A percentile compares a stretch with the other conserved stretches of the same genome.
Conservation (phyloP, 2,888 invertebrate genomes). For the Merodon equestris region DNA sequence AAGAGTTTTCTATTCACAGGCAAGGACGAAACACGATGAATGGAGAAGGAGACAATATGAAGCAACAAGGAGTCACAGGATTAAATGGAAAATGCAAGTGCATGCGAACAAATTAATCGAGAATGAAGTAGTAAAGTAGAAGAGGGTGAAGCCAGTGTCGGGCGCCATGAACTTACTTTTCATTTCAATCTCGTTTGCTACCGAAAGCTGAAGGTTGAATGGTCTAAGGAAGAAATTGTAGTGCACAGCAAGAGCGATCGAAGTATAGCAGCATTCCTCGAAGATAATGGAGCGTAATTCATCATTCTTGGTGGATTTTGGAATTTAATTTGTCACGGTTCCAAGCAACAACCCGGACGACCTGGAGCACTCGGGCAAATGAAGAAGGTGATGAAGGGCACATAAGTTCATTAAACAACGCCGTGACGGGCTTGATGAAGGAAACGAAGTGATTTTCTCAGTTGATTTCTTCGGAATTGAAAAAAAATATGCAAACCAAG, state of each 20-base stretch:
- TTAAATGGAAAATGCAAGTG: slow-evolving; percentile 55
- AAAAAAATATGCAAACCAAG: slow-evolving; percentile 1
- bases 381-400: slow-evolving; percentile 53
- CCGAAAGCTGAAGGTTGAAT: not conserved
- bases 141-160: slow-evolving; percentile 8
- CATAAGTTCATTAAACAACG: slow-evolving; percentile 50
- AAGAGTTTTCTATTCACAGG: slow-evolving; percentile 57
- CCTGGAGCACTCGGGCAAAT: slow-evolving; percentile 4
- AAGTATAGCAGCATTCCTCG: not conserved
- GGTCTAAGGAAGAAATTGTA: not conserved
- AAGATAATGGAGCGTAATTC: slow-evolving; percentile 65
- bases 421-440: slow-evolving; percentile 14
- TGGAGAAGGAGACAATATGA: slow-evolving; percentile 27
- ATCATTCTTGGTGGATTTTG: slow-evolving; percentile 66
- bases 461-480: slow-evolving; percentile 14
- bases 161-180: slow-evolving; percentile 20
- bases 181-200: slow-evolving; percentile 7
- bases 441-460: slow-evolving; percentile 50
- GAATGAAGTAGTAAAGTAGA: slow-evolving; percentile 4
- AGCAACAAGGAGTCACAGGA: slow-evolving; percentile 62
- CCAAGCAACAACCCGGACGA: slow-evolving; percentile 41
- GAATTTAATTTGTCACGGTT: slow-evolving; percentile 68
- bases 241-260: too few species aligned
- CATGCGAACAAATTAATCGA: slow-evolving; percentile 59
- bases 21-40: too few species aligned